Evolutionary conservation across 1,140 invertebrate genomes (phyloP), one percentile per base, ranked within the genome.

Genomic region (Hyposmocoma kahamanoa): DNA sequence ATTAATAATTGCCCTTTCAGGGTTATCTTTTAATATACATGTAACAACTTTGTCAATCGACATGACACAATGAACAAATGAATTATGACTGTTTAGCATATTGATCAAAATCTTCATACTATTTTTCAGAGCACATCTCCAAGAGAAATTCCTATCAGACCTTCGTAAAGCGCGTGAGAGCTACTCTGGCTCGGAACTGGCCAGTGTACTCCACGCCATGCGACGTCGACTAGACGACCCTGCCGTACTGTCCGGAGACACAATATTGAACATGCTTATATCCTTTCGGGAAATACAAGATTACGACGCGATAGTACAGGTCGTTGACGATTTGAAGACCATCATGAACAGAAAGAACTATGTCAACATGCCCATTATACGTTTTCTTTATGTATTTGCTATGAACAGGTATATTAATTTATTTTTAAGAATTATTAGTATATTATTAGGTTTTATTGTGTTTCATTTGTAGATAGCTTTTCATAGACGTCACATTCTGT

Each of bases 251-350:
- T 98, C 96, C 13, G 94, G 95, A 15, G 97, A 99, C 83, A 95
- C 98, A 4, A 92, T 98, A 38, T 88, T 97, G 32, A 98, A 96
- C 77, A 94, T 98, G 88, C 87, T 98, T 2, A 94, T 96, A 72
- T 97, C 94, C 1, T 96, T 97, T 76, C 88, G 96, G 50, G 96
- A 97, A 74, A 93, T 97, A 66, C 96, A 97, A 90, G 97, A 98
- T 76, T 99, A 99, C 72, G 96, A 99, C 86, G 94, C 97, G 2
- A 99, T 99, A 94, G 98, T 99, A 13, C 94, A 96, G 66, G 88
- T 99, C 30, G 96, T 99, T 0, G 96, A 98, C 70, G 97, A 99
- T 86, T 87, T 99, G 21, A 93, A 94, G 72, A 94, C 94, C n/a
- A 91, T 99, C 58, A 96, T 96, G 46, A 96, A 95, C 72, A 93